Evolutionary conservation across 1,140 invertebrate genomes (phyloP), one percentile per base, ranked within the genome.

Genomic region (Drosophila hydei): DNA sequence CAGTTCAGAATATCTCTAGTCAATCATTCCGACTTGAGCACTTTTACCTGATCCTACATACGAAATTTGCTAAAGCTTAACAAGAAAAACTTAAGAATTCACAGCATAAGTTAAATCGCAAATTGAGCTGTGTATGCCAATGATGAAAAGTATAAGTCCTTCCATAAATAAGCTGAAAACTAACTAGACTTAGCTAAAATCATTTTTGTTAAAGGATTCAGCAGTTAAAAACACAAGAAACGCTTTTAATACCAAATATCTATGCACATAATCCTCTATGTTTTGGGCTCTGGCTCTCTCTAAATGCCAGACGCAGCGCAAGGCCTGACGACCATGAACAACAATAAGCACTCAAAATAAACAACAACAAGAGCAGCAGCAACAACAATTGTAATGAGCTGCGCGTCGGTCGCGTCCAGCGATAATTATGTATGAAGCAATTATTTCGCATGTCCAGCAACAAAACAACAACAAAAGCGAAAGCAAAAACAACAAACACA

Each of bases 391-490:
- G 38, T 56, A 56, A 30, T 56, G 33, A 42, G 52, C 52, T 63
- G 33, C 23, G 45, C 43, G 38, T 18, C 19, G 19, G 36, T 68
- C 48, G 65, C 58, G 58, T 45, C n/a, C 72, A 55, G 80, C 61
- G 73, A 85, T 85, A 85, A 85, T 85, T 85, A 85, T 85, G 80
- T 87, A 85, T 85, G 74, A 80, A 87, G 81, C 80, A 85, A 85
- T 85, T 85, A 85, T 87, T 80, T 85, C 74, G 45, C 77, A 40
- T 79, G 77, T 85, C 77, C 80, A 79, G 60, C 72, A 84, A 62
- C 67, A 75, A 33, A 33, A 45, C 61, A 81, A 21, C 58, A 73
- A 63, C 71, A 77, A 47, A 48, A 56, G 5, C 8, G 30, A 33
- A 38, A 67, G 45, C 61, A 72, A 36, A 52, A 64, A 47, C 55